Base-by-base conservation (phyloP, 53 echinoderm and acorn worm species). In the Paelopatides confundens region DNA sequence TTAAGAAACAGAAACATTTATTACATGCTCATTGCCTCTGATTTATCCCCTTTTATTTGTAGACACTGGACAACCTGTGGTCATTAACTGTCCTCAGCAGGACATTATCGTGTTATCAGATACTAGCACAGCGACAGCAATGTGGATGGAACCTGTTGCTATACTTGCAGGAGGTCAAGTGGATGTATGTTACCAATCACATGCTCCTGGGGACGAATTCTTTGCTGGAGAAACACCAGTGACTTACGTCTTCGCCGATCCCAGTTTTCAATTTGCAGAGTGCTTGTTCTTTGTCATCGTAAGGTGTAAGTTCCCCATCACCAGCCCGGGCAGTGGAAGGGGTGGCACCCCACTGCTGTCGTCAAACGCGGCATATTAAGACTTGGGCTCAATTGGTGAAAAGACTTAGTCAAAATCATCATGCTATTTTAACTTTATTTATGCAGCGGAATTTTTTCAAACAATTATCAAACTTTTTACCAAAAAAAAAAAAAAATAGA, bases 271-370 rank as follows among this genome's bases (percentile, higher is more conserved):
- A 62, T 89, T 69, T 39, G 90, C 89, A 18, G 86, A 76, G 9
- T 93, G 93, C 47, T 53, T n/a, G 17, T 93, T 93, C 87, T 86
- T 82, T 35, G 54, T 93, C 74, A 84, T 65, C 7, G 84, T 91
- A 12, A 66, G 24, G 17, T 70, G 91, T 91, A 58, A 91, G 91
- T 70, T 8, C 21, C 21, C 23, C 2, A 48, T 14, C 48, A 11
- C 10, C 1, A 48, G 48, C 48, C 2, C 14, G n/a, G n/a, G n/a
- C n/a, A n/a, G n/a, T n/a, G n/a, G n/a, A n/a, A n/a, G n/a, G n/a
- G n/a, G n/a, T n/a, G n/a, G n/a, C n/a, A n/a, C n/a, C n/a, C n/a
- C n/a, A n/a, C n/a, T n/a, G n/a, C n/a, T n/a, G n/a, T n/a, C n/a
- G n/a, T n/a, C n/a, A n/a, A n/a, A n/a, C n/a, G n/a, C n/a, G n/a